phyloP scores from a whole-genome alignment of 2,797 vertebrate species.

The Smutsia temminckii region DNA sequence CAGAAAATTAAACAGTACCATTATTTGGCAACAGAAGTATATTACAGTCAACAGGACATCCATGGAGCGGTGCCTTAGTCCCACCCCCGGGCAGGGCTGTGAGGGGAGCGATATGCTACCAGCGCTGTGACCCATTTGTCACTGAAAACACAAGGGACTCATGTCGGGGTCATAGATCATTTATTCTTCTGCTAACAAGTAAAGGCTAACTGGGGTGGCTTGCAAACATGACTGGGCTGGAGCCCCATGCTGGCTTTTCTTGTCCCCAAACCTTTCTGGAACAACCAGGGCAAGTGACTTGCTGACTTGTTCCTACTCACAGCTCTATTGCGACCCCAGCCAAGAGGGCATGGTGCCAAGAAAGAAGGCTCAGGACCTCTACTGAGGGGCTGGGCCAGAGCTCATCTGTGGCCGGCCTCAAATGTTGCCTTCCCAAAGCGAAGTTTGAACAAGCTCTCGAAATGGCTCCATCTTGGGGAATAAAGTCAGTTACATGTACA shows the following conservation, averaged over 20 bases:
- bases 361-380: neutral
- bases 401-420: neutral
- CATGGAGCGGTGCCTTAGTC: neutral
- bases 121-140: neutral
- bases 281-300: neutral
- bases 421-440: neutral
- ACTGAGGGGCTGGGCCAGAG: neutral
- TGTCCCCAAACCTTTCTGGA: neutral
- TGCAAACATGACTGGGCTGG: neutral
- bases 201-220: neutral
- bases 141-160: neutral
- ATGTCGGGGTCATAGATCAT: neutral
- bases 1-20: constrained; percentile 27
- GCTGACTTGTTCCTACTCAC: neutral
- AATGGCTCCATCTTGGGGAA: neutral
- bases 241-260: neutral
- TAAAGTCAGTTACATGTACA: neutral
- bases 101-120: neutral
- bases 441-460: neutral
- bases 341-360: neutral
- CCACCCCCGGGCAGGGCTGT: neutral
- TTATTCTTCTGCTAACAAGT: neutral
- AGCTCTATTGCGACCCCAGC: neutral
- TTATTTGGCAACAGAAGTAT: constrained; percentile 67
- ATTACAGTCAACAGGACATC: constrained; percentile 54